Conservation (phyloP, 2,797 vertebrate genomes). For the Calcarius lapponicus region DNA sequence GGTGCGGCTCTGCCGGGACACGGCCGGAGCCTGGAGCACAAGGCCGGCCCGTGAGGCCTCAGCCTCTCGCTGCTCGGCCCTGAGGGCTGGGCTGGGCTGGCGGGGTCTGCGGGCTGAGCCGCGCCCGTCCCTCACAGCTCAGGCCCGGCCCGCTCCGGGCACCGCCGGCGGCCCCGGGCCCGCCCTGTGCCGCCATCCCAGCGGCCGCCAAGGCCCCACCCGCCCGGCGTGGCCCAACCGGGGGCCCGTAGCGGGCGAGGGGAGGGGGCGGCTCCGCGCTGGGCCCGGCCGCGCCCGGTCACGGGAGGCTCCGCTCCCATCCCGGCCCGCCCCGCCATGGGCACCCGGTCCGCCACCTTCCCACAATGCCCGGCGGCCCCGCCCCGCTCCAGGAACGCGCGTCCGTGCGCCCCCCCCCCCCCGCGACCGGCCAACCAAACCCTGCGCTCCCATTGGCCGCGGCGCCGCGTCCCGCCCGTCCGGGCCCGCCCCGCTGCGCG, state of each 20-base stretch:
- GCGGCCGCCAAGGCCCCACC: not conserved
- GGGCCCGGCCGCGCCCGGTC: not conserved
- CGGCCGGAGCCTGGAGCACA: not conserved
- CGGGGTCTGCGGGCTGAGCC: not conserved
- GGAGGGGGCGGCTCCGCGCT: not conserved
- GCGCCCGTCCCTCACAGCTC: not conserved
- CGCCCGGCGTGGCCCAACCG: not conserved
- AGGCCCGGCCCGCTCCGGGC: not conserved
- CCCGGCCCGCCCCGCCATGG: not conserved
- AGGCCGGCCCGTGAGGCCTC: not conserved
- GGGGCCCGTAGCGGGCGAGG: not conserved
- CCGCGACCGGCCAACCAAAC: not conserved
- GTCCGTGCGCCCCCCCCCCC: not conserved
- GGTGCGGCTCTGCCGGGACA: rapidly evolving
- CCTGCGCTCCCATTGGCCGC: not conserved
- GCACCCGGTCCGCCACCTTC: conserved; percentile 56
- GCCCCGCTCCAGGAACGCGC: conserved; percentile 23
- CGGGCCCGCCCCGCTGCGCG: not conserved
- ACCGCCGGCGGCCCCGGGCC: not conserved
- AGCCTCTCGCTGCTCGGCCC: not conserved
- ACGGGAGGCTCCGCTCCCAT: not conserved
- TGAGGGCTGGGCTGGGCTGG: not conserved
- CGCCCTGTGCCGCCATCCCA: not conserved
- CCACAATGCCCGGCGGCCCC: conserved; percentile 69
- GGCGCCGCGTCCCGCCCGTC: not conserved